These are phyloP conservation scores for Cheilinus undulatus DNA, from an alignment of 2,113 vertebrate species.

Conservation along the genomic window DNA sequence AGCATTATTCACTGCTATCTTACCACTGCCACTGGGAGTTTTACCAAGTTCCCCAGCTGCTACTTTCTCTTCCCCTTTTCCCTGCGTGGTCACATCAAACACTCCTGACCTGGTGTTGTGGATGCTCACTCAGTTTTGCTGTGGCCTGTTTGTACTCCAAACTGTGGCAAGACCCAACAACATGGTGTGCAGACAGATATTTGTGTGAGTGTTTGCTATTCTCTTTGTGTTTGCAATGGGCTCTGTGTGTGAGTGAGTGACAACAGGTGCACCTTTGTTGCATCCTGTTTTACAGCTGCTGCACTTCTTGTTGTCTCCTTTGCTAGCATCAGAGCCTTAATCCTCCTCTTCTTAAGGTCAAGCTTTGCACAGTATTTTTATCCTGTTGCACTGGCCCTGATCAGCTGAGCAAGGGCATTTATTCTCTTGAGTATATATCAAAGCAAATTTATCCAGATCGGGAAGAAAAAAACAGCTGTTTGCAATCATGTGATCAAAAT, in stretches of 20 bases:
- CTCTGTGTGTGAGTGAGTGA: slow-evolving; percentile 26
- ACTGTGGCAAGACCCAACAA: slow-evolving; percentile 49
- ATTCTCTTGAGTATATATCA: too few relatives aligned
- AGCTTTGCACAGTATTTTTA: slow-evolving; percentile 13
- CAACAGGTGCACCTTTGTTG: slow-evolving; percentile 75
- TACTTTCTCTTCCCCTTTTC: slow-evolving; percentile 66
- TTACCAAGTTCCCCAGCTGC: slow-evolving; percentile 61
- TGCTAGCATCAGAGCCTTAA: slow-evolving; percentile 20
- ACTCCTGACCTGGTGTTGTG: slow-evolving; percentile 58
- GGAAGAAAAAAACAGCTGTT: too few relatives aligned
- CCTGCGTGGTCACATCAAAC: slow-evolving; percentile 54
- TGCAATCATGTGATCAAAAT: too few relatives aligned
- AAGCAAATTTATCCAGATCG: too few relatives aligned
- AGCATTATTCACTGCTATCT: slow-evolving; percentile 53
- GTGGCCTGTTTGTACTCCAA: slow-evolving; percentile 68
- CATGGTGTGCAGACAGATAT: slow-evolving; percentile 37
- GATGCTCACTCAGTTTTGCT: slow-evolving; percentile 26
- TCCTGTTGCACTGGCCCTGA: too few relatives aligned
- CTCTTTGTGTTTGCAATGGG: slow-evolving; percentile 25
- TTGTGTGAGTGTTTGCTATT: slow-evolving; percentile 2
- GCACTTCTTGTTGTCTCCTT: slow-evolving; percentile 56
- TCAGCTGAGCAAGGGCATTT: too few relatives aligned
- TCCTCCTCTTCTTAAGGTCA: slow-evolving; percentile 20
- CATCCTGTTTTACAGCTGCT: slow-evolving; percentile 67
- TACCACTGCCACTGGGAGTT: slow-evolving; percentile 49